Base-by-base conservation (phyloP, 2,888 invertebrate genomes). In the Cinara cedri region DNA sequence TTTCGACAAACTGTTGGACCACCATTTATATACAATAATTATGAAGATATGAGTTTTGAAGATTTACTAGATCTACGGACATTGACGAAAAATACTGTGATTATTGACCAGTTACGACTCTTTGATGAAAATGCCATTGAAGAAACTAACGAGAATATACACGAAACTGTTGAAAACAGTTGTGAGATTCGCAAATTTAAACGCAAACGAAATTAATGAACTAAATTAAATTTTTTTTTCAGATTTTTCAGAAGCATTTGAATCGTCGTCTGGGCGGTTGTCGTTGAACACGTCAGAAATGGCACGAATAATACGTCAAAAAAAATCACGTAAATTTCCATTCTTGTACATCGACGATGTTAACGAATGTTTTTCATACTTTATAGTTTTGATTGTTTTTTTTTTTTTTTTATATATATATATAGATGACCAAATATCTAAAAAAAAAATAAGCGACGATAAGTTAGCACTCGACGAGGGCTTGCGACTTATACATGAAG, bases 241-340 rank as follows among this genome's bases (percentile, higher is more conserved):
- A 72, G 60, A 49, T 21, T 60, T 13, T 49, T 49, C 46, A 19
- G 16, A 62, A 46, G n/a, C 9, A 19, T 13, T 34, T 2, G 60
- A 60, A 26, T 46, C 14, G 19, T 34, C 16, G 1, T 46, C 57
- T 2, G 60, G 49, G 26, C 26, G 9, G 19, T 34, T 16, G 1
- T 46, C 57, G 6, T 8, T 44, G 2, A 55, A 60, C 11, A 26
- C 60, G 10, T 14, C 60, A 49, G 16, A 14, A 14, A 46, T 49
- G 60, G 26, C 60, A 10, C 46, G 10, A 72, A 14, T 60, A 8
- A 72, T 60, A 26, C n/a, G 46, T 49, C 46, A 60, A 72, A 46
- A 49, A 4, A 72, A 46, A 49, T 72, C 60, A 60, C 60, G 72
- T 72, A 72, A 55, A 14, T 49, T 46, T 49, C 9, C 14, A 26